Percentiles rank a stretch among this genome's conserved stretches.
phyloP scores from a whole-genome alignment of 2,797 vertebrate species.

The Sebastes glaucus region DNA sequence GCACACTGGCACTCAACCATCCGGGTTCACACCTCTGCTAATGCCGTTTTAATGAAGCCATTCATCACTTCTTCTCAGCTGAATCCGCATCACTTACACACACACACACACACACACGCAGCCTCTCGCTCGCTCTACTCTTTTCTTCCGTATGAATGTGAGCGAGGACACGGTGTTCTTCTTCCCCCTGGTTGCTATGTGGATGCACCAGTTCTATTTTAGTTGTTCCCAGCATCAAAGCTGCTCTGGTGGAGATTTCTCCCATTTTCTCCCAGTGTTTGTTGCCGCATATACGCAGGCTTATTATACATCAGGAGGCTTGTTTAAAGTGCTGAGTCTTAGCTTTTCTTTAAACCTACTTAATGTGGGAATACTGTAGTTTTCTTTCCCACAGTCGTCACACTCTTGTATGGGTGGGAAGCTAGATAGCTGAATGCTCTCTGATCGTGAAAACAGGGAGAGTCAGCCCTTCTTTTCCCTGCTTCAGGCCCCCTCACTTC shows the following conservation, averaged over 20 bases:
- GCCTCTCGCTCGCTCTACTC: constrained; percentile 33
- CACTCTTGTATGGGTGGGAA: neutral
- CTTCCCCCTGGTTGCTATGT: constrained; percentile 58
- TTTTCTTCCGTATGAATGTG: constrained; percentile 35
- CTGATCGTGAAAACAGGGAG: constrained; percentile 14
- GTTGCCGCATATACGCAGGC: constrained; percentile 14
- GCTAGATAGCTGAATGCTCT: neutral
- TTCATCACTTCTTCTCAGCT: constrained; percentile 80
- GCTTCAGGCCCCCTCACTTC: constrained; percentile 20
- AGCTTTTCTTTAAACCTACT: constrained; percentile 45
- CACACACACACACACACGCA: constrained; percentile 2
- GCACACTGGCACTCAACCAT: constrained; percentile 49
- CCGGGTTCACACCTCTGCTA: constrained; percentile 78
- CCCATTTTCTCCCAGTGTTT: constrained; percentile 14
- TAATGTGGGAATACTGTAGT: constrained; percentile 31
- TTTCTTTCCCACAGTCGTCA: constrained; percentile 42
- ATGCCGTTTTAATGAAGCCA: constrained; percentile 87
- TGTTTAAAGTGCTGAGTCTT: constrained; percentile 56
- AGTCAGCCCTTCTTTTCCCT: neutral
- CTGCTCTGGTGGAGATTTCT: constrained; percentile 32
- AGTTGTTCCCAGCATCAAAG: constrained; percentile 57
- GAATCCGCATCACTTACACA: constrained; percentile 59
- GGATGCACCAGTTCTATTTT: constrained; percentile 68
- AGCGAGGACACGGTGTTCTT: constrained; percentile 67
- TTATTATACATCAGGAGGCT: constrained; percentile 5